A percentile compares a stretch with the other conserved stretches of the same genome.
Evolutionary conservation across 2,888 invertebrate genomes (phyloP).

Genomic region (Coleophora deauratella): DNA sequence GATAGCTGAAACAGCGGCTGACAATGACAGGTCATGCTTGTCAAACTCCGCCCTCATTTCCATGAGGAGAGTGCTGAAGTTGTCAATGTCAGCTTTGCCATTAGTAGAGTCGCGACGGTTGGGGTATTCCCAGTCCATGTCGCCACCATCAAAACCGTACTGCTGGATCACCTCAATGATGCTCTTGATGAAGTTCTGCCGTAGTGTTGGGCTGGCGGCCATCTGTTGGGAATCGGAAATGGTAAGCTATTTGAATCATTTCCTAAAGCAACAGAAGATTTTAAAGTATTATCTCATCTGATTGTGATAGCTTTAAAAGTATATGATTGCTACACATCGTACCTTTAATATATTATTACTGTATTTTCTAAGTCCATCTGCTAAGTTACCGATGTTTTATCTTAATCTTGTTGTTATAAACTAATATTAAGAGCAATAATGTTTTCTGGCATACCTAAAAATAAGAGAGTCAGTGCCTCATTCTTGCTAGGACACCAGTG

Average conservation of each 20-base stretch:
- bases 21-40: constrained; percentile 62
- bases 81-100: constrained; percentile 54
- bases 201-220: constrained; percentile 44
- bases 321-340: no score
- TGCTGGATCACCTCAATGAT: constrained; percentile 66
- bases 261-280: no score
- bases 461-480: no score
- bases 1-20: constrained; percentile 76
- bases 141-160: constrained; percentile 80
- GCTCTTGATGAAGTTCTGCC: constrained; percentile 73
- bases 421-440: no score
- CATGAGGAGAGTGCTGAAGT: constrained; percentile 66
- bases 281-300: no score
- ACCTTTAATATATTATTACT: no score
- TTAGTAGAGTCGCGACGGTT: constrained; percentile 67
- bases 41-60: constrained; percentile 73
- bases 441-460: no score
- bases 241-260: not conserved
- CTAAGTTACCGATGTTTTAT: no score
- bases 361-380: no score
- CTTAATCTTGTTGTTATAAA: no score
- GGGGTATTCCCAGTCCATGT: constrained; percentile 84
- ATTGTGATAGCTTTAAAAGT: no score
- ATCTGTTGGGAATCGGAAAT: constrained; percentile 33
- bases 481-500: no score